Evolutionary conservation across 2,113 vertebrate species (phyloP), one percentile per base, ranked within the genome.

Genomic region (Platichthys stellatus): DNA sequence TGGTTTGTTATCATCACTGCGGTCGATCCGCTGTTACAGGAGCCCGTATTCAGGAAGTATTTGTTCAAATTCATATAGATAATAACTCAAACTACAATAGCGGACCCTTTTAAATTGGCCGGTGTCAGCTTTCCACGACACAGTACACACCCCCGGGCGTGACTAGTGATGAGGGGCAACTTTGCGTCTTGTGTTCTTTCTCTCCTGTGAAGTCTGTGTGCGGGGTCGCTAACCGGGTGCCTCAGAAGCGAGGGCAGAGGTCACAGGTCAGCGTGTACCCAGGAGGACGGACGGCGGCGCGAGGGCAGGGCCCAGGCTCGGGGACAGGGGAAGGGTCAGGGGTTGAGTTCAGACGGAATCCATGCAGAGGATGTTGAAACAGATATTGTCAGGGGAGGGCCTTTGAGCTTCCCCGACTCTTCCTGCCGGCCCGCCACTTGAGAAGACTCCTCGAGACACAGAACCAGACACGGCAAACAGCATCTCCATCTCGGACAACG

Each of bases 261-360:
- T 92, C 89, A 88, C n/a, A 93, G 94, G 90, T 94, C 87, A 73
- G 59, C 81, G 2, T 74, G 82, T 77, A 84, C 87, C 84, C 88
- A 38, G 86, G 89, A 90, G 91, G 90, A 71, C 21, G 81, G 78
- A 80, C 86, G 31, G 86, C 77, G 78, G 84, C 43, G 62, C 20
- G 71, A 80, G 85, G 80, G 71, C 85, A 87, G 66, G 70, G 85
- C 77, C 83, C 65, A 28, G 77, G 86, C 83, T 71, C 54, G 2
- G 86, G 88, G 83, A 92, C 90, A 89, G 85, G 89, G 74, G 61
- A 72, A 45, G 71, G 86, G 86, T 91, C 89, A 90, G 72, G 73
- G 89, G 91, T 91, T 68, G 91, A 85, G 85, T 90, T 94, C 89
- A 91, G 90, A 81, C 8, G 86, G 81, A 76, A 92, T 92, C 84